Percentiles rank a stretch among this genome's conserved stretches.
These are phyloP conservation scores for Dromiciops gliroides DNA, from an alignment of 2,113 vertebrate genomes.

Conservation along the genomic window DNA sequence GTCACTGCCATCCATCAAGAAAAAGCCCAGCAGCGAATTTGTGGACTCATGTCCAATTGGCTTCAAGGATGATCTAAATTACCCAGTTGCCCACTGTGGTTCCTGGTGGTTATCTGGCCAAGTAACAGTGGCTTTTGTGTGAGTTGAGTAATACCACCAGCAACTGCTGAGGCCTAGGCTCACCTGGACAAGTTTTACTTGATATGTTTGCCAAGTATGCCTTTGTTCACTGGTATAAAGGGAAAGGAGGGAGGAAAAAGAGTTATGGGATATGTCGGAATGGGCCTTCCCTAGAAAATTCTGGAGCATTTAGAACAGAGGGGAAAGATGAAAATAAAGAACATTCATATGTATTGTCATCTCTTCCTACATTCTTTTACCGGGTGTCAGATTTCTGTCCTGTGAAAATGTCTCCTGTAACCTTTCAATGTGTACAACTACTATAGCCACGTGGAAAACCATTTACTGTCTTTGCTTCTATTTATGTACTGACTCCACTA, in stretches of 20 bases:
- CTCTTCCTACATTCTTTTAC: background rate
- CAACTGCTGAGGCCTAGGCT: background rate
- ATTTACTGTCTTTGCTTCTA: background rate
- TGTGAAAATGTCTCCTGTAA: background rate
- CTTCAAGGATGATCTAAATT: background rate
- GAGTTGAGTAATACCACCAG: background rate
- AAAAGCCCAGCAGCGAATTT: background rate
- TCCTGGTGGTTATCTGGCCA: background rate
- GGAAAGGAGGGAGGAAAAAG: background rate
- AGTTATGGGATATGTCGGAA: background rate
- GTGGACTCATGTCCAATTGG: background rate
- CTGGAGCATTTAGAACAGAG: background rate
- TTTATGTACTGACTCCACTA: background rate
- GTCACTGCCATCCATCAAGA: too few species aligned
- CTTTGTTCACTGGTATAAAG: background rate
- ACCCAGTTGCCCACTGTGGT: background rate
- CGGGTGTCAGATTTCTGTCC: background rate
- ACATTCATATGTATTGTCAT: background rate
- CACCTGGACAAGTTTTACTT: background rate
- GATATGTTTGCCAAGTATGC: background rate
- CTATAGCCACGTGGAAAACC: background rate
- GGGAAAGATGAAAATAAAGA: background rate
- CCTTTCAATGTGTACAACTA: background rate
- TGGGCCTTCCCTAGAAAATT: background rate
- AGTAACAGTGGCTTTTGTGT: background rate